phyloP scores from a whole-genome alignment of 2,888 invertebrate species.

The Hoplodrina ambigua region DNA sequence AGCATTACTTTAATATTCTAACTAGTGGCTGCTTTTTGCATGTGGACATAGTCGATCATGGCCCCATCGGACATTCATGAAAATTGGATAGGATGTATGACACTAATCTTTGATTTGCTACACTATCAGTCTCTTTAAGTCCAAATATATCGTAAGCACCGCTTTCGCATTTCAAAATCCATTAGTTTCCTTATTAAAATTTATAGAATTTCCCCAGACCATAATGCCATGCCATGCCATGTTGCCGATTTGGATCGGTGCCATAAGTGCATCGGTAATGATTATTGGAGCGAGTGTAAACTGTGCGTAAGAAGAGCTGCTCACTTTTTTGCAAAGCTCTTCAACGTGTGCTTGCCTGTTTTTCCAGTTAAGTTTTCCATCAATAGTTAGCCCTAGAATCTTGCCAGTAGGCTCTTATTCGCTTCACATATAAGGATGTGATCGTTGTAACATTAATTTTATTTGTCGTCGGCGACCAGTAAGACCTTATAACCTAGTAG shows the following conservation, averaged over 20 bases:
- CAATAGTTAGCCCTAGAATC: constrained; percentile 4
- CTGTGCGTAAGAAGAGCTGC: constrained; percentile 9
- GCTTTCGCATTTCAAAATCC: background rate
- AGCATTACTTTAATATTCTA: too few species aligned
- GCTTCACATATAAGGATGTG: background rate
- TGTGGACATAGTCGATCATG: too few species aligned
- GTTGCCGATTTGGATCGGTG: background rate
- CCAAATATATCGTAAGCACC: background rate
- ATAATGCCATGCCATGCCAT: background rate
- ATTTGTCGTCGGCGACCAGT: background rate
- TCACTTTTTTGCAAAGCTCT: constrained; percentile 20
- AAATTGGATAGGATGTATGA: too few species aligned
- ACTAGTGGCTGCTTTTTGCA: too few species aligned
- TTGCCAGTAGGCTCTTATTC: background rate
- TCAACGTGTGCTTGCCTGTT: background rate
- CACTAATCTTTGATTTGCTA: too few species aligned
- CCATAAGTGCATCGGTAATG: constrained; percentile 14
- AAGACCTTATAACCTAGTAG: background rate
- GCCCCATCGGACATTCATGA: too few species aligned
- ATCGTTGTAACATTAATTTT: background rate
- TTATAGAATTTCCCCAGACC: constrained; percentile 11
- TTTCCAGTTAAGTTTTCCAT: constrained; percentile 15
- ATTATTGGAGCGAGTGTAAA: background rate
- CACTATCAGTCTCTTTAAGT: background rate
- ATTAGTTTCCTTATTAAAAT: background rate